phyloP scores from a whole-genome alignment of 2,113 vertebrate species.

The Setophaga coronata region DNA sequence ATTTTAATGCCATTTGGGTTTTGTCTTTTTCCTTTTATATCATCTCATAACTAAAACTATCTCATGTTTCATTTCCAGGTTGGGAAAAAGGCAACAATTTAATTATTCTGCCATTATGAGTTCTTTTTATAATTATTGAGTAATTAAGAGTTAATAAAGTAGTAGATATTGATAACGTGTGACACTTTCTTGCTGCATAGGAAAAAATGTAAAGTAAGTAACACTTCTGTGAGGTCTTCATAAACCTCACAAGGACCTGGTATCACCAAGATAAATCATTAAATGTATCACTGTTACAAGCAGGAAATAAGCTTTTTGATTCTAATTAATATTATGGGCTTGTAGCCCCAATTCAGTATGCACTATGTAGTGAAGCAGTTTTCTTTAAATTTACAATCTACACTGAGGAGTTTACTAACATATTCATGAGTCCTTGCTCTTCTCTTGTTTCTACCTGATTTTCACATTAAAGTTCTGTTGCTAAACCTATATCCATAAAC shows the following conservation, averaged over 20 bases:
- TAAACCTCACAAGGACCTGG: neutral
- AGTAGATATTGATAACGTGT: neutral
- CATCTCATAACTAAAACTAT: neutral
- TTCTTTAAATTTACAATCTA: neutral
- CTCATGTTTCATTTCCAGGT: neutral
- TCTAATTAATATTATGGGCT: neutral
- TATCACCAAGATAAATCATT: neutral
- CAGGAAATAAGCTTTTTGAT: neutral
- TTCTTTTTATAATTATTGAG: neutral
- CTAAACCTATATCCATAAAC: neutral
- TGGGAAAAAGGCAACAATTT: neutral
- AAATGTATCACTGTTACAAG: neutral
- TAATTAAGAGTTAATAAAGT: neutral
- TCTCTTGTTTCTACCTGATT: neutral
- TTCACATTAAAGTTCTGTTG: neutral
- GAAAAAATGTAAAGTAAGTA: neutral
- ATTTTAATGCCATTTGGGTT: neutral
- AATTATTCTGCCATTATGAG: neutral
- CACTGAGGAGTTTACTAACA: neutral
- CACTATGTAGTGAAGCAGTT: neutral
- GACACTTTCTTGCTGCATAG: neutral
- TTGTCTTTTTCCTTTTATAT: neutral
- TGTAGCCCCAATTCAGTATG: neutral
- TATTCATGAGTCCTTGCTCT: neutral
- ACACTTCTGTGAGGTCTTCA: neutral